These are phyloP conservation scores for Lepidurus packardi DNA, from an alignment of 1,140 invertebrate genomes.

Conservation along the genomic window DNA sequence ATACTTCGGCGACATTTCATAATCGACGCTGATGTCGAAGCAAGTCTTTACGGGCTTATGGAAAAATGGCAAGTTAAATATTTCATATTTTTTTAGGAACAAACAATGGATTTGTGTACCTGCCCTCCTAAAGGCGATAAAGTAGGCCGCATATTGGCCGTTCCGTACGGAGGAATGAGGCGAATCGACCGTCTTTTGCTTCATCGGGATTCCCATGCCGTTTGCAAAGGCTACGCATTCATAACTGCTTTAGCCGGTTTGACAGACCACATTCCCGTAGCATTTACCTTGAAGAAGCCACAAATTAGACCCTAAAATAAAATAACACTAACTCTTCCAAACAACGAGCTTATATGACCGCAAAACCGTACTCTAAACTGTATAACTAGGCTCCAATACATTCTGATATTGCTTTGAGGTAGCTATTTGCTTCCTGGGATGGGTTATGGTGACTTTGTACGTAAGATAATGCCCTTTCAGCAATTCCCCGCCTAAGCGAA, in stretches of 20 bases:
- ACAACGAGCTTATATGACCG: not conserved
- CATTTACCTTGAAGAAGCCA: conserved; percentile 32
- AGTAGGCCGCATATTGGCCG: conserved; percentile 31
- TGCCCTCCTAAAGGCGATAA: conserved; percentile 28
- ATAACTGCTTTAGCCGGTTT: conserved; percentile 35
- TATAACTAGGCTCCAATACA: conserved; percentile 5
- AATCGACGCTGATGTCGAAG: conserved; percentile 39
- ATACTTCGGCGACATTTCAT: conserved; percentile 36
- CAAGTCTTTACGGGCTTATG: conserved; percentile 24
- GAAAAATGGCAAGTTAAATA: not conserved
- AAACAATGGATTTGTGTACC: conserved; percentile 29
- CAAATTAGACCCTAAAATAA: not conserved
- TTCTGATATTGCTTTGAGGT: not conserved
- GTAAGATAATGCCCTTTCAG: not conserved
- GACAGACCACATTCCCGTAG: conserved; percentile 38
- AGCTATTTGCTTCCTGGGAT: not conserved
- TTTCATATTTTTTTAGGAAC: conserved; percentile 31
- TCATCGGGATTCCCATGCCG: conserved; percentile 30
- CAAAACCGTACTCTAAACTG: not conserved
- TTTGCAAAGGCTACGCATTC: conserved; percentile 36
- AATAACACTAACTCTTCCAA: not conserved
- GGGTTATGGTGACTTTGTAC: not conserved
- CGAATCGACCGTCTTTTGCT: conserved; percentile 37
- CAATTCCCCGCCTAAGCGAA: not conserved
- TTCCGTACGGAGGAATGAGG: conserved; percentile 36